Evolutionary conservation across 2,888 invertebrate genomes (phyloP).

Genomic region (Caenorhabditis becei): DNA sequence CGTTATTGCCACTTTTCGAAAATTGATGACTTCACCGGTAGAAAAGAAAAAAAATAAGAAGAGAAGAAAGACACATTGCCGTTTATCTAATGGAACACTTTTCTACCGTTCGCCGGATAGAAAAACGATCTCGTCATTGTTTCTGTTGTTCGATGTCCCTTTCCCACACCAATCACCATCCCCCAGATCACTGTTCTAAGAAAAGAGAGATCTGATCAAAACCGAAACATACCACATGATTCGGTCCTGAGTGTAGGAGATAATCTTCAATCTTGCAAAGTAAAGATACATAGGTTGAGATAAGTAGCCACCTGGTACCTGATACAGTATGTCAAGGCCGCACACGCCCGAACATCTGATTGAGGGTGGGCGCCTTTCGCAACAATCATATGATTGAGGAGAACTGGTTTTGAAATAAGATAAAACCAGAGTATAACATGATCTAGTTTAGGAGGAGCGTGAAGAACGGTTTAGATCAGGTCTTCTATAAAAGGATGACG

Average conservation of each 20-base stretch:
- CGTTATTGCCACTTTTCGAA: slow-evolving; percentile 18
- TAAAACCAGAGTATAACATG: slow-evolving; percentile 44
- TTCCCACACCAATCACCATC: background rate
- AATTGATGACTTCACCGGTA: slow-evolving; percentile 20
- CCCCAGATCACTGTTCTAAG: slow-evolving; percentile 20
- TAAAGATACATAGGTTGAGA: slow-evolving; percentile 43
- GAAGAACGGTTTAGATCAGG: slow-evolving; percentile 21
- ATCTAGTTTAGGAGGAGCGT: slow-evolving; percentile 47
- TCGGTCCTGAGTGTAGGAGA: background rate
- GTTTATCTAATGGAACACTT: slow-evolving; percentile 46
- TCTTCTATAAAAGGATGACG: slow-evolving; percentile 45
- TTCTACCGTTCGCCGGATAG: slow-evolving; percentile 33
- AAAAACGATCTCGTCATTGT: slow-evolving; percentile 27
- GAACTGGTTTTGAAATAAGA: slow-evolving; percentile 49
- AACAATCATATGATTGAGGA: slow-evolving; percentile 52
- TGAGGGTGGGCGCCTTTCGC: slow-evolving; percentile 27
- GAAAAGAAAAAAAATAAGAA: background rate
- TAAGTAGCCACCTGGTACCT: slow-evolving; percentile 54
- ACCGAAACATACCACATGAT: slow-evolving; percentile 42
- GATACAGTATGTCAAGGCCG: slow-evolving; percentile 59
- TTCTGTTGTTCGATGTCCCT: too few species aligned
- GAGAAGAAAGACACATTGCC: slow-evolving; percentile 25
- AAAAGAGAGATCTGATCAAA: slow-evolving; percentile 11
- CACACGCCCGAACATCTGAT: slow-evolving; percentile 54
- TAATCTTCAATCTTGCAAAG: slow-evolving; percentile 56